Conservation (phyloP, 2,888 invertebrate genomes). For the Gari tellinella region DNA sequence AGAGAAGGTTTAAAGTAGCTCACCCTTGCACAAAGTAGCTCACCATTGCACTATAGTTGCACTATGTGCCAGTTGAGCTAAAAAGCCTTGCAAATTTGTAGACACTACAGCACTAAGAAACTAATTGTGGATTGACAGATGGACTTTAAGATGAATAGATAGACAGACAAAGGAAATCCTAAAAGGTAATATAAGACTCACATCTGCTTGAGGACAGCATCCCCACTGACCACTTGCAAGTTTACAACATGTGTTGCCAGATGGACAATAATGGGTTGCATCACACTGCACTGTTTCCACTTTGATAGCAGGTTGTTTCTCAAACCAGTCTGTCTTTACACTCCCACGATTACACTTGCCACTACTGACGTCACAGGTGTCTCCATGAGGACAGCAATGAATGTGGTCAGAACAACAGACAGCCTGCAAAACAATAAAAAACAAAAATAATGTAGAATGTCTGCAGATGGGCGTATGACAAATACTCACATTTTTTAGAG, state of each 20-base stretch:
- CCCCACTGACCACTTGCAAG: conserved; percentile 69
- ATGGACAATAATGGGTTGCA: conserved; percentile 66
- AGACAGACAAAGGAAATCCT: too few species aligned
- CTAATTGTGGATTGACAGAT: too few species aligned
- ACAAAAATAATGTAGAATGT: too few species aligned
- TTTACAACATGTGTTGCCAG: conserved; percentile 77
- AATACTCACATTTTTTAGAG: conserved; percentile 55
- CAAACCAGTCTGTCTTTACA: conserved; percentile 48
- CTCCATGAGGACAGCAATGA: conserved; percentile 75
- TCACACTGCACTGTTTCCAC: conserved; percentile 23
- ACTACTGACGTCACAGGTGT: conserved; percentile 61
- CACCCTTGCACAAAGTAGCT: too few species aligned
- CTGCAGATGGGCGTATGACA: background rate
- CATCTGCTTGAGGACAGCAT: conserved; percentile 81
- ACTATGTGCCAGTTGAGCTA: too few species aligned
- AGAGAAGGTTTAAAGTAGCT: too few species aligned
- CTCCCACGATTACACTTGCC: conserved; percentile 56
- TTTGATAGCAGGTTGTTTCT: conserved; percentile 45
- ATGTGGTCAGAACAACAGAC: conserved; percentile 74
- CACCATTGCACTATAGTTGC: too few species aligned
- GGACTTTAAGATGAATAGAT: too few species aligned
- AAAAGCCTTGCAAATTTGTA: too few species aligned
- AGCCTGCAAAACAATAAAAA: conserved; percentile 69
- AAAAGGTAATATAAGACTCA: conserved; percentile 19
- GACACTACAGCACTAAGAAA: too few species aligned